These are phyloP conservation scores for Branchinecta lindahli DNA, from an alignment of 1,140 invertebrate species.

Conservation along the genomic window DNA sequence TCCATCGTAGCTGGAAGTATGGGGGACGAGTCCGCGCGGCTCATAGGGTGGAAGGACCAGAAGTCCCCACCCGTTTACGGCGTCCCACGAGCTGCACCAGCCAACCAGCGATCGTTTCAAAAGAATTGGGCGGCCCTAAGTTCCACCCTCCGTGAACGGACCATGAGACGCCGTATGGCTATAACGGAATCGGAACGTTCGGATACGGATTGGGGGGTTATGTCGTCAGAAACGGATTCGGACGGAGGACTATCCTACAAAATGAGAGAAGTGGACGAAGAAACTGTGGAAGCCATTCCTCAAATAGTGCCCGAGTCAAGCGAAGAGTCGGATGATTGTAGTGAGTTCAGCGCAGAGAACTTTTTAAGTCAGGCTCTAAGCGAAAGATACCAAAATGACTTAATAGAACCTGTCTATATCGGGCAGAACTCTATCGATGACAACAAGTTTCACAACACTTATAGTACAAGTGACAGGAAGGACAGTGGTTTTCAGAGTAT, in stretches of 20 bases:
- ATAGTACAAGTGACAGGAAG: neutral
- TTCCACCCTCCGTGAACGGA: slow-evolving; percentile 17
- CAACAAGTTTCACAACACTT: too few relatives aligned
- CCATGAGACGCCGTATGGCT: slow-evolving; percentile 15
- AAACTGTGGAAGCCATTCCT: neutral
- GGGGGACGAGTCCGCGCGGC: neutral
- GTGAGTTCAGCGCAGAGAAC: too few relatives aligned
- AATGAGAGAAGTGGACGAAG: neutral
- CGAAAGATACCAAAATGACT: too few relatives aligned
- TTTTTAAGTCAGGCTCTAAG: too few relatives aligned
- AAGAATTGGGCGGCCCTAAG: slow-evolving; percentile 16
- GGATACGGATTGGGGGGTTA: slow-evolving; percentile 18
- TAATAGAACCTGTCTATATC: too few relatives aligned
- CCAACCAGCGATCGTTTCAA: neutral
- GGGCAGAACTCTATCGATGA: too few relatives aligned
- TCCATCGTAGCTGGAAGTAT: neutral
- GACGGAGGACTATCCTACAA: neutral
- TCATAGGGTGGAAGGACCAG: neutral
- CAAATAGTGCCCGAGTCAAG: neutral
- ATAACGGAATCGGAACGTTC: slow-evolving; percentile 19
- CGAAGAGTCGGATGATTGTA: too few relatives aligned
- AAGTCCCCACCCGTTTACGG: neutral
- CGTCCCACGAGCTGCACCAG: neutral
- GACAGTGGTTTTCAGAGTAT: slow-evolving; percentile 8
- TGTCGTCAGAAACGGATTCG: neutral